These are phyloP conservation scores for Megalurothrips usitatus DNA, from an alignment of 2,888 invertebrate genomes.

Conservation along the genomic window DNA sequence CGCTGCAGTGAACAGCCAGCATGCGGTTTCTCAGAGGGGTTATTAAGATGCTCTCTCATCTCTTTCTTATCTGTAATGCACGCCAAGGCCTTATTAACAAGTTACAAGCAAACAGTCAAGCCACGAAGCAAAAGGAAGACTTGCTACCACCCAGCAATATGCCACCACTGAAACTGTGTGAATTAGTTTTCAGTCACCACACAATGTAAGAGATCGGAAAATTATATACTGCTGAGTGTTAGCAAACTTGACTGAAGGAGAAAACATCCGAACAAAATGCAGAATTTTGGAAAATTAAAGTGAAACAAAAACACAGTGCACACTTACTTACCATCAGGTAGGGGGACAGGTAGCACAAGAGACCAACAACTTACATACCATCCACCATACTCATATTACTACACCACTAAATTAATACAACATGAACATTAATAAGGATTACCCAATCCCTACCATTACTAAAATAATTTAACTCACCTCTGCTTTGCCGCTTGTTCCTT, in stretches of 20 bases:
- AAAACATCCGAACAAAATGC: neutral
- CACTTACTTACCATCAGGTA: neutral
- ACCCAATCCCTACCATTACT: neutral
- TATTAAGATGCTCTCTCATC: neutral
- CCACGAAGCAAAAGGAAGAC: neutral
- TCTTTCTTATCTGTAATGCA: slow-evolving; percentile 8
- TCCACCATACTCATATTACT: neutral
- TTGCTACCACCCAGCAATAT: neutral
- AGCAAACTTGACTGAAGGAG: neutral
- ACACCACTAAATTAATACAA: neutral
- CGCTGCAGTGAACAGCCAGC: neutral
- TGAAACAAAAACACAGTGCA: no score
- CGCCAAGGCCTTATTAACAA: neutral
- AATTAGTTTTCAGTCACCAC: neutral
- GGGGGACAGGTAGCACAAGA: neutral
- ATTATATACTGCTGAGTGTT: neutral
- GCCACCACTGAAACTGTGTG: neutral
- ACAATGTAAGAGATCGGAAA: neutral
- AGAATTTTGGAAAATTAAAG: neutral
- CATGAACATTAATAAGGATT: neutral
- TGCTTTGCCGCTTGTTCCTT: slow-evolving; percentile 38
- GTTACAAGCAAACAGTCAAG: neutral
- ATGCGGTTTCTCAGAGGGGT: neutral
- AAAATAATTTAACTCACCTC: slow-evolving; percentile 36
- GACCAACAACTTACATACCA: neutral